Conservation (phyloP, 1,140 invertebrate species). For the Diachasmimorpha longicaudata region DNA sequence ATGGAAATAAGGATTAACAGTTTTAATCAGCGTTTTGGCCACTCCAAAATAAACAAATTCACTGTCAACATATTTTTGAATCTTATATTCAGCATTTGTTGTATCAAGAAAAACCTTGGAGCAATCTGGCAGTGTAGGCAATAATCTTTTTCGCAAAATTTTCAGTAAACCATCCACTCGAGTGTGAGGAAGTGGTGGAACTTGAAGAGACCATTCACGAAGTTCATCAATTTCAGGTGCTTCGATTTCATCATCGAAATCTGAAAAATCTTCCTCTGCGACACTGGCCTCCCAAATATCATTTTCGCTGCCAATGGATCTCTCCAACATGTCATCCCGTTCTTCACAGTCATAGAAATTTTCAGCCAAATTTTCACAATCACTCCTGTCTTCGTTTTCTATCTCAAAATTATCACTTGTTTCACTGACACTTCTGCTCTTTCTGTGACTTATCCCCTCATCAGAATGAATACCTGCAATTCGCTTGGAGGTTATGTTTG, state of each 20-base stretch:
- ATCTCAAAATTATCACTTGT: too few relatives aligned
- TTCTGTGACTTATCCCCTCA: too few relatives aligned
- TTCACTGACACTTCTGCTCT: too few relatives aligned
- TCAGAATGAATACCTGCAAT: too few relatives aligned
- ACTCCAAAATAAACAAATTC: conserved; percentile 24
- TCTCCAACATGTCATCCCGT: too few relatives aligned
- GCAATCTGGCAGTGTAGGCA: conserved; percentile 19
- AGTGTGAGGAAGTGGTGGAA: conserved; percentile 20
- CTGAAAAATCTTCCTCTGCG: neutral
- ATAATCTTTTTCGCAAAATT: conserved; percentile 22
- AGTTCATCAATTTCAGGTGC: conserved; percentile 20
- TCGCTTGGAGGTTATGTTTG: too few relatives aligned
- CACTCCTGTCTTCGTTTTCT: too few relatives aligned
- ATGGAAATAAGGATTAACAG: conserved; percentile 1
- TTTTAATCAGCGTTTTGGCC: neutral
- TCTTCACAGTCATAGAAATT: too few relatives aligned
- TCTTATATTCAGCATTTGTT: neutral
- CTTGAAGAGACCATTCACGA: conserved; percentile 26
- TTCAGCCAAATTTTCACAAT: too few relatives aligned
- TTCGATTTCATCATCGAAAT: conserved; percentile 31
- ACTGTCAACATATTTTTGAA: neutral
- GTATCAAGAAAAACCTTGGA: conserved; percentile 14
- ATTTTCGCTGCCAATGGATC: neutral
- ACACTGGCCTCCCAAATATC: neutral
- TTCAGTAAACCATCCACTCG: conserved; percentile 29